phyloP scores from a whole-genome alignment of 2,113 vertebrate genomes.

The Corythoichthys haematopterus region DNA sequence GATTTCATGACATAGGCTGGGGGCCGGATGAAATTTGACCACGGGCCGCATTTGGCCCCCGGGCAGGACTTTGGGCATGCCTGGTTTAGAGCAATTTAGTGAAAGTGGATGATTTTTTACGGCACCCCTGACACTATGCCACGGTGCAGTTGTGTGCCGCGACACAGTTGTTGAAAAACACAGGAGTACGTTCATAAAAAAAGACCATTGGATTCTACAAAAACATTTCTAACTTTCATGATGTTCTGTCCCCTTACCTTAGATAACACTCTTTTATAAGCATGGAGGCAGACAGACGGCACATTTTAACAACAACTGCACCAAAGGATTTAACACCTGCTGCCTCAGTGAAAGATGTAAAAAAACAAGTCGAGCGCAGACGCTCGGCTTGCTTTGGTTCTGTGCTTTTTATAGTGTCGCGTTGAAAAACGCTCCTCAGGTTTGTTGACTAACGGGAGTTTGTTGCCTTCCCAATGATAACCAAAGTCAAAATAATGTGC shows the following conservation, averaged over 20 bases:
- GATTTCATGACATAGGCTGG: too few species aligned
- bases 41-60: too few species aligned
- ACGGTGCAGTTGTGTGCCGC: too few species aligned
- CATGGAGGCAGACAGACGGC: not conserved
- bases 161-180: not conserved
- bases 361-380: slow-evolving; percentile 26
- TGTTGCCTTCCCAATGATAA: slow-evolving; percentile 33
- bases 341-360: slow-evolving; percentile 33
- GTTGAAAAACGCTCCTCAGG: slow-evolving; percentile 25
- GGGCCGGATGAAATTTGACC: too few species aligned
- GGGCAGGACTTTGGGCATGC: too few species aligned
- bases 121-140: too few species aligned
- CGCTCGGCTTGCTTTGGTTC: slow-evolving; percentile 14
- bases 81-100: too few species aligned
- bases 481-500: slow-evolving; percentile 18
- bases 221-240: not conserved
- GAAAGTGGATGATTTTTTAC: too few species aligned
- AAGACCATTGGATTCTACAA: not conserved
- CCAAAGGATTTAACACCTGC: slow-evolving; percentile 39
- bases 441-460: slow-evolving; percentile 26
- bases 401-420: slow-evolving; percentile 23
- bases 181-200: not conserved
- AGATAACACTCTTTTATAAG: not conserved
- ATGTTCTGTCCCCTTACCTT: not conserved
- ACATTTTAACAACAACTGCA: slow-evolving; percentile 21